Evolutionary conservation across 2,888 invertebrate genomes (phyloP), one percentile per base, ranked within the genome.

Genomic region (Darwinula stevensoni): DNA sequence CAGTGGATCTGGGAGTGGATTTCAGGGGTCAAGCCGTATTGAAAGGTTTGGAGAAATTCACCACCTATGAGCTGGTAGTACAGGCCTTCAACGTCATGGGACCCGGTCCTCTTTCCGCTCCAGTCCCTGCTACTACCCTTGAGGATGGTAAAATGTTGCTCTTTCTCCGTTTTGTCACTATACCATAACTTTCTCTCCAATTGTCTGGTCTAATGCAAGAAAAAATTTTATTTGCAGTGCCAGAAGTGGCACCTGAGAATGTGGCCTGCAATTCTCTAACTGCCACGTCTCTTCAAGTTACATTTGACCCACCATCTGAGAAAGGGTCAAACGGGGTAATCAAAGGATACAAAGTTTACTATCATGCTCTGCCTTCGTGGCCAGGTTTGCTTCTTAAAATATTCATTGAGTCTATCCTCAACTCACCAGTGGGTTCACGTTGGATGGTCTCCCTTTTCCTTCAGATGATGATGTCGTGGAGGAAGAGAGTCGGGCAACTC

Each of bases 51-150:
- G n/a, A 22, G 22, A 22, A 22, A 22, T 22, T 22, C 56, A 86
- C 84, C 0, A 80, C 82, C 50, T 88, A 88, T 54, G 70, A 80
- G n/a, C 73, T 86, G 15, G 82, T 86, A 14, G 78, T 86, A 5
- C 84, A 84, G 54, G 82, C 80, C 0, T 86, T 78, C 50, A 91
- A 88, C 54, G 75, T 75, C 52, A 71, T 82, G 44, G 88, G 86
- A 11, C 70, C 78, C 2, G 86, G 88, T 17, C 86, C 86, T 0
- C 65, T 75, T 46, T 76, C 80, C 29, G 70, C 71, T 32, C 82
- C 84, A 52, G 65, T 73, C 27, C 70, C 72, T 45, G 80, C 80
- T 35, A 78, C 80, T 48, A 88, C 88, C 2, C 76, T 86, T 9
- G 88, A 91, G 58, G 88, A 88, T 31, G 22, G 22, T 22, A 9